phyloP scores from a whole-genome alignment of 2,797 vertebrate species.

The Salmo trutta region DNA sequence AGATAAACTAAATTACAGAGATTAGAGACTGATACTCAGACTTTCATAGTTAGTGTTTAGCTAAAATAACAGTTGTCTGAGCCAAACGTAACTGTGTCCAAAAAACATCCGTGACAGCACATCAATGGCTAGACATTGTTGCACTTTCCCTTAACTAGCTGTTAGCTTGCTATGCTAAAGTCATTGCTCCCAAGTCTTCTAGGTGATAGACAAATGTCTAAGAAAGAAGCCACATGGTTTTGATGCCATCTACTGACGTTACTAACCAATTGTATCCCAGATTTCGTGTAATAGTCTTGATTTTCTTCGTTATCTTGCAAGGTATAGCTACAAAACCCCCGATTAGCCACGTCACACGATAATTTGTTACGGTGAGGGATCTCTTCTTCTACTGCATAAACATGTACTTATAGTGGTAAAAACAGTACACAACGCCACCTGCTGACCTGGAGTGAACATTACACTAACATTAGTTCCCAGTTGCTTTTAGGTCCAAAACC shows the following conservation, averaged over 20 bases:
- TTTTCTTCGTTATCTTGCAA: neutral
- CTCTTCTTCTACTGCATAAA: neutral
- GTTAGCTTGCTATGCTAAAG: neutral
- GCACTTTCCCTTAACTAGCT: neutral
- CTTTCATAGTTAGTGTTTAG: no score
- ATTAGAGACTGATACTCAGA: no score
- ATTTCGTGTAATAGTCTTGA: neutral
- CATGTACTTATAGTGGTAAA: neutral
- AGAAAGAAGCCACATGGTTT: neutral
- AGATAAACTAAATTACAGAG: no score
- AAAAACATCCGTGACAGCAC: neutral
- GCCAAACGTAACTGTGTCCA: neutral
- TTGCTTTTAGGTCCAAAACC: no score
- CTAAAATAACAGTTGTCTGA: neutral
- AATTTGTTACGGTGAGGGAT: neutral
- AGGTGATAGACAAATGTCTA: neutral
- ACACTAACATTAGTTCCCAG: no score
- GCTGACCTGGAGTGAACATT: neutral
- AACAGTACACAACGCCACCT: neutral
- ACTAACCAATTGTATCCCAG: neutral
- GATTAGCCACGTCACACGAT: conserved; percentile 1
- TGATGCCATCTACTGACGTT: neutral
- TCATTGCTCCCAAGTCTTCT: neutral
- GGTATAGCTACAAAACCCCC: neutral
- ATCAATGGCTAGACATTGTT: neutral